Conservation (phyloP, 2,113 vertebrate genomes). For the Ciconia boyciana region DNA sequence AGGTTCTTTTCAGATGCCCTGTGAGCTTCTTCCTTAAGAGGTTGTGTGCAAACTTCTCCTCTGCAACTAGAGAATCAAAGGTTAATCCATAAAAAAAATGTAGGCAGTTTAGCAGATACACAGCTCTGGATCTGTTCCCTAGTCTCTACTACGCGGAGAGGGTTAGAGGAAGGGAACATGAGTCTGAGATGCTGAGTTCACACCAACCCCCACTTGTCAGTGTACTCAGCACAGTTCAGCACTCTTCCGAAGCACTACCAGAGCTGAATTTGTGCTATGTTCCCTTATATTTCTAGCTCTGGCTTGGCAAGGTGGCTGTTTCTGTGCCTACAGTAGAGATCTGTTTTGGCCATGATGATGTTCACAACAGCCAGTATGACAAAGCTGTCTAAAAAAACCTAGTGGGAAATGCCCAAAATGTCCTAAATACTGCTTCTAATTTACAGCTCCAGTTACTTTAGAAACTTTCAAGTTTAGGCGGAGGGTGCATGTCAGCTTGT, state of each 20-base stretch:
- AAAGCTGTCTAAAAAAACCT: background rate
- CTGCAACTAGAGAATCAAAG: background rate
- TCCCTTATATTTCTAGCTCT: background rate
- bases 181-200: background rate
- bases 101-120: background rate
- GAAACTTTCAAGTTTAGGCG: background rate
- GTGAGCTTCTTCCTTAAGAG: background rate
- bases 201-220: background rate
- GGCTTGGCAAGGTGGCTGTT: background rate
- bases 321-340: background rate
- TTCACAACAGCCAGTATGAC: background rate
- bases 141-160: background rate
- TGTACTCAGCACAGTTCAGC: accelerated
- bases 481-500: background rate
- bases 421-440: background rate
- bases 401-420: background rate
- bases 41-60: background rate
- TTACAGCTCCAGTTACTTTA: background rate
- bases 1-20: background rate
- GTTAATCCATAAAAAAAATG: background rate
- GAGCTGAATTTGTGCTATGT: background rate
- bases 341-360: background rate
- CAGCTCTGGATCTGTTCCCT: background rate
- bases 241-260: background rate
- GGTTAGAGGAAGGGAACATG: background rate